These are phyloP conservation scores for Scaptomyza pallida DNA, from an alignment of 1,140 invertebrate genomes.

Conservation along the genomic window DNA sequence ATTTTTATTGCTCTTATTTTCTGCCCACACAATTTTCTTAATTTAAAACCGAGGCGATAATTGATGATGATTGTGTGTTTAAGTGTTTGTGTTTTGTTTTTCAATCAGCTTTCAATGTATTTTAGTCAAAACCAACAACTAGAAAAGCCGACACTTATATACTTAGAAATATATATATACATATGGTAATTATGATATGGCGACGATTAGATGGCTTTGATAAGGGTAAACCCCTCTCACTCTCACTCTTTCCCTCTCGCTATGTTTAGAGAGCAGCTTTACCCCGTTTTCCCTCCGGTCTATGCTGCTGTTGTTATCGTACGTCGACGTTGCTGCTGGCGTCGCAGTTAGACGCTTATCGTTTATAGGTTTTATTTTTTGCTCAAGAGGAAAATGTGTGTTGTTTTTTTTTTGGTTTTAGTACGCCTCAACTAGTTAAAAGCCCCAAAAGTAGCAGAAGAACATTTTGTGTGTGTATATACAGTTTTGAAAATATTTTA, in stretches of 20 bases:
- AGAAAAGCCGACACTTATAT: not conserved
- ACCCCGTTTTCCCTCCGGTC: not conserved
- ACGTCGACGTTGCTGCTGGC: conserved; percentile 40
- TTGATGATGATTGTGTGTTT: conserved; percentile 55
- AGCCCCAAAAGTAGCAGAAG: conserved; percentile 28
- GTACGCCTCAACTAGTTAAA: conserved; percentile 34
- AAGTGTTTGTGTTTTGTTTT: too few species aligned
- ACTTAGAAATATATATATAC: conserved; percentile 35
- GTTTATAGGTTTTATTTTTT: conserved; percentile 38
- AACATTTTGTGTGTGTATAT: conserved; percentile 52
- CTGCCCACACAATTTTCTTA: not conserved
- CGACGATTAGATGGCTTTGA: conserved; percentile 61
- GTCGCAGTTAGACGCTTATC: conserved; percentile 36
- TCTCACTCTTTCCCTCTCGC: not conserved
- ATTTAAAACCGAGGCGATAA: conserved; percentile 40
- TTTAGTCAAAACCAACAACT: not conserved
- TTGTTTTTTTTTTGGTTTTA: conserved; percentile 15
- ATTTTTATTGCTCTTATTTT: not conserved
- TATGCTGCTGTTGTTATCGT: conserved; percentile 60
- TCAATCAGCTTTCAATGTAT: conserved; percentile 31
- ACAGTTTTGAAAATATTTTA: conserved; percentile 79
- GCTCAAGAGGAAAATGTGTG: conserved; percentile 28
- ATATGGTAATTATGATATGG: conserved; percentile 67
- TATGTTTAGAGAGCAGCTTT: not conserved
- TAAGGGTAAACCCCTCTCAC: conserved; percentile 34